A percentile compares a stretch with the other conserved stretches of the same genome.
Conservation (phyloP, 1,140 invertebrate genomes). For the Acromyrmex charruanus region DNA sequence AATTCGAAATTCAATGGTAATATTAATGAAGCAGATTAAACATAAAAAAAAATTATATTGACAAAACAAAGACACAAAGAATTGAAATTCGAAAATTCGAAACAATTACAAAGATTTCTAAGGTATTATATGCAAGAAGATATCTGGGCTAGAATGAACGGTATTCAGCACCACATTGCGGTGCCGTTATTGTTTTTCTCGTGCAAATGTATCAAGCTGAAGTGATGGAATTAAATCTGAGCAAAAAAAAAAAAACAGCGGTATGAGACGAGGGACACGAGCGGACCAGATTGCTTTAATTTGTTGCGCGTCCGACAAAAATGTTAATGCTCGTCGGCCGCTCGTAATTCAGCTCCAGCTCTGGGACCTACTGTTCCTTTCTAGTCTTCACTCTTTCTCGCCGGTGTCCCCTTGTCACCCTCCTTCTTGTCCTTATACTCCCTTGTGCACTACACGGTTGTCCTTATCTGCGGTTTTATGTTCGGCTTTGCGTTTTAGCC, state of each 20-base stretch:
- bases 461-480: constrained; percentile 83
- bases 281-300: constrained; percentile 83
- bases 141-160: not conserved
- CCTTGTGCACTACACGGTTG: constrained; percentile 73
- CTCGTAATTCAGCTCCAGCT: constrained; percentile 80
- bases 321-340: constrained; percentile 81
- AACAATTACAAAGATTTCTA: not conserved
- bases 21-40: not conserved
- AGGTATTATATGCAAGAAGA: not conserved
- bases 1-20: not conserved
- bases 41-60: not conserved
- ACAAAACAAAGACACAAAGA: not conserved
- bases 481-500: constrained; percentile 81
- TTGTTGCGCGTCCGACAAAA: constrained; percentile 82
- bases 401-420: constrained; percentile 34
- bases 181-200: constrained; percentile 21
- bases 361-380: constrained; percentile 49
- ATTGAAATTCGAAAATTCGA: not conserved
- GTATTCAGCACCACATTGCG: not conserved
- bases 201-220: constrained; percentile 49
- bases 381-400: constrained; percentile 54
- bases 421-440: constrained; percentile 51
- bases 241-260: constrained; percentile 43
- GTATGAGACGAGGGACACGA: constrained; percentile 74
- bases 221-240: constrained; percentile 64